Evolutionary conservation across 2,113 vertebrate species (phyloP).

Genomic region (Lampris incognitus): DNA sequence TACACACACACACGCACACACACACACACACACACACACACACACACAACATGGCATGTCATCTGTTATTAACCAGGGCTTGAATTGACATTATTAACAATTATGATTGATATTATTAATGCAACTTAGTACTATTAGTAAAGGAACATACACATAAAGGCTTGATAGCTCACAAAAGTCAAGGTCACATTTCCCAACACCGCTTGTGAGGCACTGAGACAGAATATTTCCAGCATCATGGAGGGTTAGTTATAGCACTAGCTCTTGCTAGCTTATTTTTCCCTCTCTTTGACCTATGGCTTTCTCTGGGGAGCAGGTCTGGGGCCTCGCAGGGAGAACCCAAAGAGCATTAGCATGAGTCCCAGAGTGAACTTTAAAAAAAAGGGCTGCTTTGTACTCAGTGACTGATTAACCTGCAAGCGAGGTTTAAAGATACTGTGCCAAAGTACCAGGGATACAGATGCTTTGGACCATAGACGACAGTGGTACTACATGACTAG

Average conservation of each 20-base stretch:
- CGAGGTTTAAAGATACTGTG: constrained; percentile 37
- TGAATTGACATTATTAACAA: neutral
- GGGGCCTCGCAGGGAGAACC: constrained; percentile 46
- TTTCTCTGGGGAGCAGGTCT: constrained; percentile 33
- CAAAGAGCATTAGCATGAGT: constrained; percentile 54
- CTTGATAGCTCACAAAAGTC: constrained; percentile 14
- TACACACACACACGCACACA: constrained; percentile 11
- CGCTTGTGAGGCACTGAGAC: constrained; percentile 13
- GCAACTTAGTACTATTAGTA: too few relatives aligned
- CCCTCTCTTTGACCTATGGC: constrained; percentile 22
- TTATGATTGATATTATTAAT: too few relatives aligned
- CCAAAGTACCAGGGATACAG: constrained; percentile 15
- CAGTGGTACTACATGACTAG: neutral
- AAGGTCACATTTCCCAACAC: neutral
- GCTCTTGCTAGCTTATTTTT: constrained; percentile 3
- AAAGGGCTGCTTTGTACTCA: constrained; percentile 46
- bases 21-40: constrained; percentile 16
- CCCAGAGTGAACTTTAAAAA: constrained; percentile 43
- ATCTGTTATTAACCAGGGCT: neutral
- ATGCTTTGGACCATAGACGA: constrained; percentile 5
- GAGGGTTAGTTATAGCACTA: neutral
- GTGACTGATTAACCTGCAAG: constrained; percentile 44
- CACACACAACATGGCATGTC: neutral
- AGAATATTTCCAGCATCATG: constrained; percentile 26
- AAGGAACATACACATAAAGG: constrained; percentile 20